Evolutionary conservation across 1,140 invertebrate genomes (phyloP).

Genomic region (Lasaia peninsularis): DNA sequence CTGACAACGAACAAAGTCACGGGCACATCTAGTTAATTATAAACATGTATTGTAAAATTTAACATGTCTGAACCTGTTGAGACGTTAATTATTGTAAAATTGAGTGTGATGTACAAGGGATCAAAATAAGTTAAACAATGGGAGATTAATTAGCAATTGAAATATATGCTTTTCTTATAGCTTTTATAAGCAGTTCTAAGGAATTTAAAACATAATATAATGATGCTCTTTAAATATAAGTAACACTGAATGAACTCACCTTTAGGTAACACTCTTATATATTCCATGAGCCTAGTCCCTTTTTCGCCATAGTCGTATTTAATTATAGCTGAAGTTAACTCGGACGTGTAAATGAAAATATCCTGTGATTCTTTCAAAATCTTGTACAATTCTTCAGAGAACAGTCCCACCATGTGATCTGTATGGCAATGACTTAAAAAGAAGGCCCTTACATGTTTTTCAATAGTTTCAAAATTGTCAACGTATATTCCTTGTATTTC

Average conservation of each 20-base stretch:
- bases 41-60: too few relatives aligned
- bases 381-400: slow-evolving; percentile 29
- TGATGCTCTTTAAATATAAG: too few relatives aligned
- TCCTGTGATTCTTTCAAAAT: slow-evolving; percentile 38
- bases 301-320: slow-evolving; percentile 30
- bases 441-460: slow-evolving; percentile 77
- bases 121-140: too few relatives aligned
- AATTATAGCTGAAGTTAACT: slow-evolving; percentile 64
- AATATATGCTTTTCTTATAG: too few relatives aligned
- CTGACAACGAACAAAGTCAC: too few relatives aligned
- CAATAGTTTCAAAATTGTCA: slow-evolving; percentile 78
- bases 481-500: slow-evolving; percentile 81
- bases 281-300: slow-evolving; percentile 23
- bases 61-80: too few relatives aligned
- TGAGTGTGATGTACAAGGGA: too few relatives aligned
- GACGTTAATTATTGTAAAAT: too few relatives aligned
- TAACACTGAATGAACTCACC: slow-evolving; percentile 43
- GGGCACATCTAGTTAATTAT: too few relatives aligned
- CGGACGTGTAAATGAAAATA: slow-evolving; percentile 64
- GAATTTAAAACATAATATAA: too few relatives aligned
- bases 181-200: too few relatives aligned
- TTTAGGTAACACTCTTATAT: slow-evolving; percentile 33
- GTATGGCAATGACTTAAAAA: slow-evolving; percentile 83
- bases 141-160: too few relatives aligned
- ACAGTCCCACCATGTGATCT: slow-evolving; percentile 83